Base-by-base conservation (phyloP, 2,888 invertebrate genomes). In the Hyppa rectilinea region DNA sequence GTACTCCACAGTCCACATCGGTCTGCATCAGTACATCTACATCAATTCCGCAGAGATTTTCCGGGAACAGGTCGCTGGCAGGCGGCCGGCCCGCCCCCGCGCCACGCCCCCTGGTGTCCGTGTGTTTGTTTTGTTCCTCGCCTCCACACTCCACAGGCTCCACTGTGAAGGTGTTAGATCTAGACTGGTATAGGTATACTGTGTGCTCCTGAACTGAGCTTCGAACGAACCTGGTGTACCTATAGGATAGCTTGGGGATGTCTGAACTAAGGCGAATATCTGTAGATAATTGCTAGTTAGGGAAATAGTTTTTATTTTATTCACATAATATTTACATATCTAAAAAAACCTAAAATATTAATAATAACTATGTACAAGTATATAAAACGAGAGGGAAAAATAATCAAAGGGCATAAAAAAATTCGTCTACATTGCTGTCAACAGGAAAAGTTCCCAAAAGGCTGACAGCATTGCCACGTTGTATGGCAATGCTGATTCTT, bases 101-200 rank as follows among this genome's bases (percentile, higher is more conserved):
- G 83, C 68, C 81, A 83, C 83, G 83, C 82, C 82, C 73, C 66
- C 58, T n/a, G 17, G 47, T 49, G 68, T 65, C 60, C 58, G 58
- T 65, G 36, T 70, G 75, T 73, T 55, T 71, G 73, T 82, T 59
- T 76, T 72, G 74, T 53, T 60, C 65, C 60, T 75, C 74, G 47
- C 65, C 78, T 74, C 58, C 52, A 45, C 74, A 63, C 63, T 58
- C 40, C 31, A 10, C 67, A 63, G 38, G 14, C 12, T 38, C 38
- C 38, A n/a, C 31, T 1, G 23, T 0, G 58, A 38, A 59, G 29
- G 53, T 47, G 75, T 47, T 9, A 29, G 12, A 23, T 53, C 53
- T 59, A 55, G 31, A 65, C 31, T 23, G 0, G 47, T 59, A 31
- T 60, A 67, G 17, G 5, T 58, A 52, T 26, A 23, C 26, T 34